Conservation (phyloP, 2,888 invertebrate genomes). For the Drosophila quinaria region DNA sequence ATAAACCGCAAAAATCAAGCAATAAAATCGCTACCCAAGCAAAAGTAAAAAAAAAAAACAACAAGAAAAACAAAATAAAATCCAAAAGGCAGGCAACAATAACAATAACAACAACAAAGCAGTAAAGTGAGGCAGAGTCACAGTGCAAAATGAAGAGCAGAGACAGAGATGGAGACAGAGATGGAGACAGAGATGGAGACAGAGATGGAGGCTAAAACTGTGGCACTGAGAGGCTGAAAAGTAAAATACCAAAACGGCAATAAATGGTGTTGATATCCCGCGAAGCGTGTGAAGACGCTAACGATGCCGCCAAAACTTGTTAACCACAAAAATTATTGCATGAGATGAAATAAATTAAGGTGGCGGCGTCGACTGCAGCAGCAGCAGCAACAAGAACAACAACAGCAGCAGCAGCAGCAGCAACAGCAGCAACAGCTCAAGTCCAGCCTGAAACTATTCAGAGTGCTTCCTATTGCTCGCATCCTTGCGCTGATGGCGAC, state of each 20-base stretch:
- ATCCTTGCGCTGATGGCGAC: constrained; percentile 70
- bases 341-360: constrained; percentile 84
- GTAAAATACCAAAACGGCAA: constrained; percentile 82
- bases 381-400: constrained; percentile 43
- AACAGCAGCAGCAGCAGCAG: background rate
- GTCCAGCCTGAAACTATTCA: constrained; percentile 72
- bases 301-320: constrained; percentile 84
- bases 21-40: constrained; percentile 72
- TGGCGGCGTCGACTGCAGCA: constrained; percentile 80
- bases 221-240: constrained; percentile 48
- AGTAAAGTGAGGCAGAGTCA: constrained; percentile 40
- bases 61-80: constrained; percentile 39
- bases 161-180: constrained; percentile 48
- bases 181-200: constrained; percentile 30
- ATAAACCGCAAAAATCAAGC: constrained; percentile 83
- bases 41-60: constrained; percentile 27
- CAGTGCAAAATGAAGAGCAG: constrained; percentile 67
- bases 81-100: constrained; percentile 35
- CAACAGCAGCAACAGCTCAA: constrained; percentile 18
- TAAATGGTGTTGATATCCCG: constrained; percentile 84
- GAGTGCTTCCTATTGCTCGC: constrained; percentile 79
- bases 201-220: constrained; percentile 11
- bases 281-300: constrained; percentile 84
- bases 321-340: constrained; percentile 84
- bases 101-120: constrained; percentile 28